Percentiles rank a stretch among this genome's conserved stretches.
phyloP scores from a whole-genome alignment of 2,888 invertebrate genomes.

The Temnothorax ravouxi region DNA sequence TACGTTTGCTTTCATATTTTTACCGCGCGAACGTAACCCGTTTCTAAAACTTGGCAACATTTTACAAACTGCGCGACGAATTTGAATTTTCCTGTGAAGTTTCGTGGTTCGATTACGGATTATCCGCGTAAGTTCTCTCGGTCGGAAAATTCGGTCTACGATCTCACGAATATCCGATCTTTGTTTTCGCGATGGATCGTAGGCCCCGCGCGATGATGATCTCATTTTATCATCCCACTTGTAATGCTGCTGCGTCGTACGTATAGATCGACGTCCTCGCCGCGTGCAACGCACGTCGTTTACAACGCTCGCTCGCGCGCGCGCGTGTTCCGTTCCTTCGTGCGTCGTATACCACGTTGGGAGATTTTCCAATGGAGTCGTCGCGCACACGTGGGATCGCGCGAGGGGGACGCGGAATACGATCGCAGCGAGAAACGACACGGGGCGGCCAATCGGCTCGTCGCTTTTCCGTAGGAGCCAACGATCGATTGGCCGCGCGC shows the following conservation, averaged over 20 bases:
- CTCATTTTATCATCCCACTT: constrained; percentile 83
- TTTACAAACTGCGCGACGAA: neutral
- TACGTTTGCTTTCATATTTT: too few relatives aligned
- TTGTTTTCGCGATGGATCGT: constrained; percentile 6
- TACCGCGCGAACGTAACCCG: too few relatives aligned
- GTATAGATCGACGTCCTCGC: constrained; percentile 58
- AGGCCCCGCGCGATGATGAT: constrained; percentile 81
- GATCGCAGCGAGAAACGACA: neutral
- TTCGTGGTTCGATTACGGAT: neutral
- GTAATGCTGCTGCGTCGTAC: constrained; percentile 69
- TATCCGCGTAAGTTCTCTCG: neutral
- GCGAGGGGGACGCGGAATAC: neutral
- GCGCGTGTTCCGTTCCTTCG: neutral
- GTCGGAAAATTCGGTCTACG: neutral
- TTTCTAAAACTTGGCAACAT: neutral
- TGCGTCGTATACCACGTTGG: constrained; percentile 19
- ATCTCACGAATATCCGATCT: constrained; percentile 15
- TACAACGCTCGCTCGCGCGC: neutral
- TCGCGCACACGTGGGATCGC: constrained; percentile 6
- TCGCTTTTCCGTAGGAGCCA: neutral
- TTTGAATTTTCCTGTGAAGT: neutral
- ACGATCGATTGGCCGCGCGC: neutral
- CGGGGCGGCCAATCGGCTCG: neutral
- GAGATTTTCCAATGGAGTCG: constrained; percentile 17
- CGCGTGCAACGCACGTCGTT: constrained; percentile 62